A percentile compares a stretch with the other conserved stretches of the same genome.
Evolutionary conservation across 2,797 vertebrate genomes (phyloP).

Genomic region (Podarcis siculus): DNA sequence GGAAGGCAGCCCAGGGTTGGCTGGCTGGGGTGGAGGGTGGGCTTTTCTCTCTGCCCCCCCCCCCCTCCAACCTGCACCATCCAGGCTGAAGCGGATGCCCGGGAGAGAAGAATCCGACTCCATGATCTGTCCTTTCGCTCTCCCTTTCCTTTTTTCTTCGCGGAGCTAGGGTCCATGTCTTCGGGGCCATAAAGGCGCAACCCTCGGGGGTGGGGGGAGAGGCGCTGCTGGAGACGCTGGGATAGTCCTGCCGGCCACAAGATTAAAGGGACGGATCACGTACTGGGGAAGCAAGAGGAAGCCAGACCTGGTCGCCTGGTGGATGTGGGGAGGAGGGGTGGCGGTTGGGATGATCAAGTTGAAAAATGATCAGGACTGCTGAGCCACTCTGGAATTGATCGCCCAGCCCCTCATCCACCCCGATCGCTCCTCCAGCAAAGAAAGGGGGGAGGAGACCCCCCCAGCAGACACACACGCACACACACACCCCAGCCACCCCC

Average conservation of each 20-base stretch:
- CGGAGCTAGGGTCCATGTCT: constrained; percentile 67
- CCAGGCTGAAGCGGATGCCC: constrained; percentile 64
- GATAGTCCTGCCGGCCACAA: constrained; percentile 76
- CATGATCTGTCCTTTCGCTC: constrained; percentile 43
- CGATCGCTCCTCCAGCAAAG: constrained; percentile 1
- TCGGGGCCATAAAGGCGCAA: constrained; percentile 74
- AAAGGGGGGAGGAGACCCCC: not conserved
- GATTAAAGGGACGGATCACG: constrained; percentile 74
- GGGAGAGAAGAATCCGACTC: constrained; percentile 52
- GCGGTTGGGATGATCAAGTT: not conserved
- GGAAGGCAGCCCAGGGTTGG: constrained; percentile 64
- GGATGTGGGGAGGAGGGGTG: not conserved
- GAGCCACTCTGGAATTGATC: constrained; percentile 44
- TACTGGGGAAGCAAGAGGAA: constrained; percentile 66
- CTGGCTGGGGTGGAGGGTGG: constrained; percentile 60
- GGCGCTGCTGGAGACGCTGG: constrained; percentile 71
- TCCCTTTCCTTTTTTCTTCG: constrained; percentile 11
- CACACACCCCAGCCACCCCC: not conserved
- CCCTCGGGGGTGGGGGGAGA: constrained; percentile 61
- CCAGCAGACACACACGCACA: not conserved
- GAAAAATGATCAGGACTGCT: constrained; percentile 43
- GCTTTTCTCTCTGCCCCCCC: constrained; percentile 28
- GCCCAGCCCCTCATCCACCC: constrained; percentile 46
- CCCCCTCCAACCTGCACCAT: constrained; percentile 65
- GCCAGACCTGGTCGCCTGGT: constrained; percentile 61